phyloP scores from a whole-genome alignment of 2,797 vertebrate species.

The Sebastolobus alascanus region DNA sequence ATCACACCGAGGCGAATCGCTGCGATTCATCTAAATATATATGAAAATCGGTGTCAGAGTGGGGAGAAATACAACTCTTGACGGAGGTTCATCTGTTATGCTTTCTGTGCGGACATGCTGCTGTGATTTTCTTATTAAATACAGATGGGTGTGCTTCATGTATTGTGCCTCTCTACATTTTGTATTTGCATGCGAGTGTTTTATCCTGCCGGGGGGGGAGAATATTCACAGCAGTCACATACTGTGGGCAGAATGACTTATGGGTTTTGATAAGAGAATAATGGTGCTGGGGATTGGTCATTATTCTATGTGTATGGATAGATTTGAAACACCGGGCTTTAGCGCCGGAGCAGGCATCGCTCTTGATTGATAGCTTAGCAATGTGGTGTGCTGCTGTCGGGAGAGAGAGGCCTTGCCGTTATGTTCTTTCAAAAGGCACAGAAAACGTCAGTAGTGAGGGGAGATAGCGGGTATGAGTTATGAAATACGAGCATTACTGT shows the following conservation, averaged over 20 bases:
- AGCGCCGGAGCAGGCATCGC: conserved; percentile 34
- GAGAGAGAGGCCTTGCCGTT: conserved; percentile 27
- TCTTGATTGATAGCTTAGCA: conserved; percentile 67
- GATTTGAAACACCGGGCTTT: conserved; percentile 68
- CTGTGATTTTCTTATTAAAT: conserved; percentile 54
- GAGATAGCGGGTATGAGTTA: conserved; percentile 16
- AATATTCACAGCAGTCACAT: conserved; percentile 55
- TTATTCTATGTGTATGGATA: conserved; percentile 65
- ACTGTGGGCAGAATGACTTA: conserved; percentile 76
- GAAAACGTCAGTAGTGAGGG: not conserved
- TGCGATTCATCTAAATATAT: conserved; percentile 23
- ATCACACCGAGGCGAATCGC: conserved; percentile 50
- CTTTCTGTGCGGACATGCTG: conserved; percentile 40
- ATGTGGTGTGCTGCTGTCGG: conserved; percentile 21
- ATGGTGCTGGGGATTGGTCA: conserved; percentile 71
- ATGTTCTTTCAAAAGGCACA: conserved; percentile 29
- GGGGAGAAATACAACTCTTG: conserved; percentile 3
- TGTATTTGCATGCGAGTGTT: conserved; percentile 34
- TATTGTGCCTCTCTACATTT: conserved; percentile 32
- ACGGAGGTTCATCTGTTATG: conserved; percentile 40
- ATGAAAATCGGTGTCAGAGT: conserved; percentile 11
- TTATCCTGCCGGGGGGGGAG: conserved; percentile 15
- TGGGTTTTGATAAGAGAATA: conserved; percentile 82
- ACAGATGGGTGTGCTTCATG: conserved; percentile 43
- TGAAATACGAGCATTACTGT: not conserved